Evolutionary conservation across 2,888 invertebrate species (phyloP).

Genomic region (Torymus aiolomorphi): DNA sequence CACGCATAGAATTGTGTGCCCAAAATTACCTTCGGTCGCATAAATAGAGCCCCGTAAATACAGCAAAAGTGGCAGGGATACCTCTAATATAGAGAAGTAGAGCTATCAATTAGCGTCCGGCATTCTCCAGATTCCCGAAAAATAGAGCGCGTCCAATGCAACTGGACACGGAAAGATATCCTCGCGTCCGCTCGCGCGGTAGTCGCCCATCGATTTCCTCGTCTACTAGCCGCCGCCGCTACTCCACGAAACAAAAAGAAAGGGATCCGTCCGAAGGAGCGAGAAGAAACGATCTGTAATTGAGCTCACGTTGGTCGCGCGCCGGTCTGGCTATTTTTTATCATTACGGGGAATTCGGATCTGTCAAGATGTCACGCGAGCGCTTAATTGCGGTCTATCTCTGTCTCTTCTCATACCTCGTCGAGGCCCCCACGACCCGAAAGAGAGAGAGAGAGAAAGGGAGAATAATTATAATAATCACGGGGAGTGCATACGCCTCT

Average conservation of each 20-base stretch:
- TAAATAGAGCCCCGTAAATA: not conserved
- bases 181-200: not conserved
- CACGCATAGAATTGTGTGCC: not conserved
- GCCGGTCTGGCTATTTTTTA: slow-evolving; percentile 68
- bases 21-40: not conserved
- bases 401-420: slow-evolving; percentile 54
- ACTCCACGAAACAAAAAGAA: slow-evolving; percentile 10
- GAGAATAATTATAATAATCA: slow-evolving; percentile 75
- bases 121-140: slow-evolving; percentile 34
- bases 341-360: slow-evolving; percentile 73
- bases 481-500: slow-evolving; percentile 67
- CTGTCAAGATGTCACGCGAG: slow-evolving; percentile 74
- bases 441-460: not conserved
- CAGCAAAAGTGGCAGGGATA: too few relatives aligned
- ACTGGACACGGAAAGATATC: slow-evolving; percentile 23
- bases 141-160: slow-evolving; percentile 19
- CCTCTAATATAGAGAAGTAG: not conserved
- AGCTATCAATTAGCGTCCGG: slow-evolving; percentile 37
- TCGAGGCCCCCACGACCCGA: slow-evolving; percentile 56
- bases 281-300: slow-evolving; percentile 59
- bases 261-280: not conserved
- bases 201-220: slow-evolving; percentile 35
- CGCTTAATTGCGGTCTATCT: slow-evolving; percentile 73
- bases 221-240: not conserved
- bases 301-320: slow-evolving; percentile 58